phyloP scores from a whole-genome alignment of 1,140 invertebrate species.

The Archegozetes longisetosus region DNA sequence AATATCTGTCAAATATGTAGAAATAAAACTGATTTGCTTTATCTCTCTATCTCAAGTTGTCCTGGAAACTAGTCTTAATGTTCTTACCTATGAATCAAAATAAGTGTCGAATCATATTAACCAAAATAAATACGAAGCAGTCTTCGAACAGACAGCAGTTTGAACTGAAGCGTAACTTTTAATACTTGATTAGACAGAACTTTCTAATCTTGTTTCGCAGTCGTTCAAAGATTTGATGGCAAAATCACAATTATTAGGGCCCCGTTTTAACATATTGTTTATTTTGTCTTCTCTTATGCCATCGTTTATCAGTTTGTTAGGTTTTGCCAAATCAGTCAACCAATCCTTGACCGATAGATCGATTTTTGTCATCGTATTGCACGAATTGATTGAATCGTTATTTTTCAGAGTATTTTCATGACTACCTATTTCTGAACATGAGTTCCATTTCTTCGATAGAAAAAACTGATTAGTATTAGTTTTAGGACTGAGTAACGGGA shows the following conservation, averaged over 20 bases:
- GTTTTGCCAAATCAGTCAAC: not conserved
- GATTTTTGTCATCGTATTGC: not conserved
- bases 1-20: no score
- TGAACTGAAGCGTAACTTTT: no score
- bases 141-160: no score
- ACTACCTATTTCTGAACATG: not conserved
- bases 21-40: no score
- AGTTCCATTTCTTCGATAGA: not conserved
- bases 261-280: not conserved
- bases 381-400: not conserved
- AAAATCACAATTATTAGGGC: not conserved
- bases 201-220: not conserved
- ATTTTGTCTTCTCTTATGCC: not conserved
- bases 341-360: not conserved
- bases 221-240: not conserved
- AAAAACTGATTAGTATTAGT: no score
- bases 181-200: not conserved
- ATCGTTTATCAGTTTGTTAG: not conserved
- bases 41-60: no score
- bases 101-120: no score
- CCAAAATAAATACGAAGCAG: no score
- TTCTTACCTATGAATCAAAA: no score
- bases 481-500: no score
- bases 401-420: not conserved
- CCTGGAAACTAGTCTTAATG: no score